Percentiles rank a stretch among this genome's conserved stretches.
These are phyloP conservation scores for Buceros bicornis DNA, from an alignment of 2,797 vertebrate genomes.

Conservation along the genomic window DNA sequence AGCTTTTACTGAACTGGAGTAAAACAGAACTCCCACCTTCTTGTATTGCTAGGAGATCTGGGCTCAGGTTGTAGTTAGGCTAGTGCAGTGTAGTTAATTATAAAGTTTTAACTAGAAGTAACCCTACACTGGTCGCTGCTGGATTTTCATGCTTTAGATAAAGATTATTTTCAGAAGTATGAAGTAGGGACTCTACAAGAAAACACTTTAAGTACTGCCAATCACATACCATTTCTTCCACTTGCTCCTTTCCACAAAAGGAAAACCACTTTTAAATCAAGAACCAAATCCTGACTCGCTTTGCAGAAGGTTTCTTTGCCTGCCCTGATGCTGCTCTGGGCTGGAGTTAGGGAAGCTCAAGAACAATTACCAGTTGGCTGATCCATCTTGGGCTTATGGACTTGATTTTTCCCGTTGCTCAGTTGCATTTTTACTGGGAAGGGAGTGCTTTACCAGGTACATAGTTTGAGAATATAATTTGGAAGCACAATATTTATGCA, in stretches of 20 bases:
- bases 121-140: background rate
- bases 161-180: background rate
- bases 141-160: background rate
- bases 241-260: background rate
- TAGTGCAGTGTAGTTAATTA: background rate
- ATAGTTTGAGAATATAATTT: background rate
- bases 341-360: background rate
- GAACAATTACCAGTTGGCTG: background rate
- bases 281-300: rapidly evolving
- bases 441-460: background rate
- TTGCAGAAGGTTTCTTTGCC: background rate
- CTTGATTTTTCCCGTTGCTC: background rate
- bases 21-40: background rate
- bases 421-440: background rate
- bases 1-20: background rate
- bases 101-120: background rate
- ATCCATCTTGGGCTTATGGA: background rate
- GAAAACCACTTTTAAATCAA: background rate
- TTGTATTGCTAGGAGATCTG: background rate
- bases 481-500: background rate
- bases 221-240: rapidly evolving
- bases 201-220: background rate
- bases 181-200: background rate
- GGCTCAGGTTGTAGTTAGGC: background rate
- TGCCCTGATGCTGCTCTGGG: background rate